Percentiles rank a stretch among this genome's conserved stretches.
These are phyloP conservation scores for Trichoplusia ni DNA, from an alignment of 1,140 invertebrate genomes.

Conservation along the genomic window DNA sequence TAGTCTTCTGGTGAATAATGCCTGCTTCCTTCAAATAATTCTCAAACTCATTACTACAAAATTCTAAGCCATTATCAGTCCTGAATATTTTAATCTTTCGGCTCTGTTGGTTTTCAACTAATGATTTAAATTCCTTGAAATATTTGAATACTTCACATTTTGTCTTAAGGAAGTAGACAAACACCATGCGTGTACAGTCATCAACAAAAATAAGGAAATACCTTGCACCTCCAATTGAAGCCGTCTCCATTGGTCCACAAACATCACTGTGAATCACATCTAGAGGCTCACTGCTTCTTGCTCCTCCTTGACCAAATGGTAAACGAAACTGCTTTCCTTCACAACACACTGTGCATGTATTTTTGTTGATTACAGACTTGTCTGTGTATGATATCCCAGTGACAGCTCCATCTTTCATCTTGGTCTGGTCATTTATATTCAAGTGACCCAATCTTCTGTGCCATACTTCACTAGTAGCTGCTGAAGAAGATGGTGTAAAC, in stretches of 20 bases:
- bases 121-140: not conserved
- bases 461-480: too few species aligned
- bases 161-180: conserved; percentile 2
- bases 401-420: too few species aligned
- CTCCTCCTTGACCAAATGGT: not conserved
- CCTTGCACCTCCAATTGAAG: not conserved
- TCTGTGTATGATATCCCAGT: too few species aligned
- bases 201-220: conserved; percentile 6
- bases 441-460: too few species aligned
- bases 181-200: not conserved
- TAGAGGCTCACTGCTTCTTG: not conserved
- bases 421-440: too few species aligned
- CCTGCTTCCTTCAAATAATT: not conserved
- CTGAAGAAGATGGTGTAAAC: too few species aligned
- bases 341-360: too few species aligned
- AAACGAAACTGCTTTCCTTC: conserved; percentile 5
- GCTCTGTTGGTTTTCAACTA: conserved; percentile 1
- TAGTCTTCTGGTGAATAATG: not conserved
- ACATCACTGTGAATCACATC: conserved; percentile 7
- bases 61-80: conserved; percentile 11
- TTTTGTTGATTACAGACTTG: too few species aligned
- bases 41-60: not conserved
- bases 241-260: not conserved
- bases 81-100: conserved; percentile 9
- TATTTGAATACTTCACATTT: not conserved